Conservation (phyloP, 2,797 vertebrate species). For the Chaetophractus vellerosus region DNA sequence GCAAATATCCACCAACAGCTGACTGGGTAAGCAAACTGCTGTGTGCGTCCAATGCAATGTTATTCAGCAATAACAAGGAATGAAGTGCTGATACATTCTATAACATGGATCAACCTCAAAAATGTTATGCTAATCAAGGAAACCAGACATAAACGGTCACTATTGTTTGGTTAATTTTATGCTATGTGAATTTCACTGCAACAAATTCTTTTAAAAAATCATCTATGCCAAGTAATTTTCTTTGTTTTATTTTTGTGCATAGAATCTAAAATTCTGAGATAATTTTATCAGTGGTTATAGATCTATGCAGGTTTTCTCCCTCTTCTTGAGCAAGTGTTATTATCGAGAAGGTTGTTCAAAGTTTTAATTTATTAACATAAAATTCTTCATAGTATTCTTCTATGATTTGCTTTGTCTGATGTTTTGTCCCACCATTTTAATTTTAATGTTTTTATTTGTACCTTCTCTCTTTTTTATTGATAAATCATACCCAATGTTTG, state of each 20-base stretch:
- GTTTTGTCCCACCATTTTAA: neutral
- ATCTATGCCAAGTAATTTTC: neutral
- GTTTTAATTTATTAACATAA: conserved; percentile 33
- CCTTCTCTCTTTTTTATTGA: neutral
- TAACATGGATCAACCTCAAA: too few relatives aligned
- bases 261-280: neutral
- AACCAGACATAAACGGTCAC: too few relatives aligned
- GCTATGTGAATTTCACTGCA: too few relatives aligned
- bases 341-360: neutral
- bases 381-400: neutral
- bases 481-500: neutral
- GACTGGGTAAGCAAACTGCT: too few relatives aligned
- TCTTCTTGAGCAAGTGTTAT: conserved; percentile 14
- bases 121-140: too few relatives aligned
- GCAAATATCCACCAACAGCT: too few relatives aligned
- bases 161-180: too few relatives aligned
- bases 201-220: too few relatives aligned
- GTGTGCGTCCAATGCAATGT: too few relatives aligned
- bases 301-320: neutral
- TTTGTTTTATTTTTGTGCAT: neutral
- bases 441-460: neutral
- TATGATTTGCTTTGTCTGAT: neutral
- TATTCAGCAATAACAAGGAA: too few relatives aligned
- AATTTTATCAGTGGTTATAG: conserved; percentile 21
- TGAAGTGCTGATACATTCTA: too few relatives aligned